Base-by-base conservation (phyloP, 2,113 vertebrate species). In the Datnioides undecimradiatus region DNA sequence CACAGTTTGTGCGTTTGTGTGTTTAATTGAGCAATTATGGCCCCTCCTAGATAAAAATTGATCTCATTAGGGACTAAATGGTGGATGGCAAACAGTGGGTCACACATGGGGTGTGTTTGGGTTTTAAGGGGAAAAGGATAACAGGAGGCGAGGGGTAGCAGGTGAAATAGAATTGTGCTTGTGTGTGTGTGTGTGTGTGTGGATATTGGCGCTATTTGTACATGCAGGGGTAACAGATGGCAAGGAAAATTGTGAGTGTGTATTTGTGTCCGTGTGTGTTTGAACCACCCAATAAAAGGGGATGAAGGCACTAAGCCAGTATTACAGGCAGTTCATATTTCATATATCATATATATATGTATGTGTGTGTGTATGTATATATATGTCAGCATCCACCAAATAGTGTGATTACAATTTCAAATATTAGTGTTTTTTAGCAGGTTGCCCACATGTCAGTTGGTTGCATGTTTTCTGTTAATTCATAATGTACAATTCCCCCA, bases 1-100 rank as follows among this genome's bases (percentile, higher is more conserved):
- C 54, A n/a, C n/a, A n/a, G 62, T 19, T 40, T 72, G 33, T 45
- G 41, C 62, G 73, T 48, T 13, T 63, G 60, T 80, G 74, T 82
- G 72, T 71, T 41, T 91, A 88, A 93, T 88, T 84, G 90, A 90
- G 82, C 83, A 89, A 86, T 93, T 89, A 90, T 74, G 57, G 73
- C 75, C 82, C 79, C 76, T 85, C 82, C 76, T 68, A 65, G 66
- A 78, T n/a, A 84, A 86, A 90, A 86, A 78, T 76, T 84, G 74
- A 92, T 89, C 86, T 84, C 87, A 92, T 93, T 89, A 92, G 79
- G 68, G 87, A 85, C 76, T 88, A 88, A 90, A 87, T 87, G 75
- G 83, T 46, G 73, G 87, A 91, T 90, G 71, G 83, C 78, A 87
- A 90, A 86, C 82, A 81, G 75, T 82, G 83, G 80, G 73, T 91